Base-by-base conservation (phyloP, 2,888 invertebrate species). In the Pammene aurita region DNA sequence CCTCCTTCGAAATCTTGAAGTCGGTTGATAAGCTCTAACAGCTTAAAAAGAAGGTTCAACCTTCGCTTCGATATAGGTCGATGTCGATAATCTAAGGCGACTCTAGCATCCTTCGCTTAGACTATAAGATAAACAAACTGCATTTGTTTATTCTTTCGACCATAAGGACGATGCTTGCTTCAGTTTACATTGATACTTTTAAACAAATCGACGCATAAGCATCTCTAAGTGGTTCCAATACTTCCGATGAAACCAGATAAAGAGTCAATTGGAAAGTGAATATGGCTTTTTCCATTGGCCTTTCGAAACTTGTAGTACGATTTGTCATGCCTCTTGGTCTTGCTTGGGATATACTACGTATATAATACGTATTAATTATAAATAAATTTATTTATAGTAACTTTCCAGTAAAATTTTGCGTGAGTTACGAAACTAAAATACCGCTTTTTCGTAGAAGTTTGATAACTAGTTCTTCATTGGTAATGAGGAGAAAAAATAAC, bases 61-160 rank as follows among this genome's bases (percentile, higher is more conserved):
- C 10, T 42, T 11, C 13, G 1, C 10, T 0, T 4, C 10, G 10
- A 10, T 42, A 42, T 13, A 42, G 38, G 5, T 42, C 10, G 42
- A 42, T 10, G n/a, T n/a, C n/a, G n/a, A 5, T 9, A 9, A 42
- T 11, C 13, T 7, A 42, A 9, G 9, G 42, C 11, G 42, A 5
- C 11, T 42, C 0, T 41, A 41, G 9, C 10, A 9, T 41, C 9
- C 38, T 38, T 18, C 50, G 18, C 50, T 52, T 13, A 52, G 52
- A 5, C 14, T 42, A 42, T 11, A 16, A 34, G 18, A 50, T 44
- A 68, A 68, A 68, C 63, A 63, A 18, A 44, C 48, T 34, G 18
- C 34, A 50, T 66, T 26, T 41, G 56, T 68, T 57, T 63, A 63
- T 57, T 42, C 56, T 50, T 57, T 68, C 50, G 42, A 50, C 41